Conservation (phyloP, 2,888 invertebrate genomes). For the Melipona beecheii region DNA sequence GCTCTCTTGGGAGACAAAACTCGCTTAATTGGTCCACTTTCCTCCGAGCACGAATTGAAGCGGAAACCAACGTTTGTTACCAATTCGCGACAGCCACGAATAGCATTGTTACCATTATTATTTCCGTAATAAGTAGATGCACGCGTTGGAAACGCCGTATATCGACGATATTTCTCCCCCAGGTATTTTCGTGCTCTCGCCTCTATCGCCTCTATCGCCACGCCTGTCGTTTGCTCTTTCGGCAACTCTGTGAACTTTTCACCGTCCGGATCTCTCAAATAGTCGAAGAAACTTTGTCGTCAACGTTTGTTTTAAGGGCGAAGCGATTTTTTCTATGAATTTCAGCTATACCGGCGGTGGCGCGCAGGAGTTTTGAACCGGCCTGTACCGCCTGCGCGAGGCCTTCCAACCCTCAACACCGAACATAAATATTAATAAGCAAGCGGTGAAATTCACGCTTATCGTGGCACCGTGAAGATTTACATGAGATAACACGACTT, state of each 20-base stretch:
- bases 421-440: slow-evolving; percentile 81
- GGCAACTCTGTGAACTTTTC: not conserved
- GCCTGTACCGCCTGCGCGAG: slow-evolving; percentile 50
- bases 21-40: slow-evolving; percentile 70
- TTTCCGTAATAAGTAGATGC: slow-evolving; percentile 14
- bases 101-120: slow-evolving; percentile 21
- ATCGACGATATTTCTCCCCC: not conserved
- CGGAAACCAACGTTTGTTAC: slow-evolving; percentile 50
- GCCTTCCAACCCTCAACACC: slow-evolving; percentile 67
- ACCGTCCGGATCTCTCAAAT: too few relatives aligned
- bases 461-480: slow-evolving; percentile 81
- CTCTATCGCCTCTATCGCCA: not conserved
- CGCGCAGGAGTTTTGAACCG: slow-evolving; percentile 50
- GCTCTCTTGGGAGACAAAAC: slow-evolving; percentile 58
- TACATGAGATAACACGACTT: slow-evolving; percentile 78
- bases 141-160: not conserved
- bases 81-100: slow-evolving; percentile 34
- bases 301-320: too few relatives aligned
- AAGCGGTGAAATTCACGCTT: slow-evolving; percentile 80
- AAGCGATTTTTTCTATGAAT: not conserved
- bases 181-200: not conserved
- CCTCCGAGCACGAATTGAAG: slow-evolving; percentile 61
- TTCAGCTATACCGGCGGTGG: not conserved
- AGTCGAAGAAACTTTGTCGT: too few relatives aligned
- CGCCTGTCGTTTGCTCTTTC: not conserved